Evolutionary conservation across 2,797 vertebrate genomes (phyloP), one percentile per base, ranked within the genome.

Genomic region (Periophthalmus magnuspinnatus): DNA sequence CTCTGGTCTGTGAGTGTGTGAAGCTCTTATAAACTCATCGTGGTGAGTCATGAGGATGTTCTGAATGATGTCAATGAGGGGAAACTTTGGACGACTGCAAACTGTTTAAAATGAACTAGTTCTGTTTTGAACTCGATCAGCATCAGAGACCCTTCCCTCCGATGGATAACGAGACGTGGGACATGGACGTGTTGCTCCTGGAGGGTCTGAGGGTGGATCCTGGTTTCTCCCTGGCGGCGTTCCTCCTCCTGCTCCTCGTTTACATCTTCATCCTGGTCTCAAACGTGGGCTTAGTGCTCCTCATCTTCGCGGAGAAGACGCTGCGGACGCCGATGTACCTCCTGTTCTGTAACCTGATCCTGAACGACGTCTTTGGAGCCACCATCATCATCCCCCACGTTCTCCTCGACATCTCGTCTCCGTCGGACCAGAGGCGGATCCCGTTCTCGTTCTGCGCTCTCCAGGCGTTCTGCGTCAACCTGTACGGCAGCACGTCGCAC

Each of bases 311-410:
- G 11, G 79, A 86, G n/a, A 74, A 62, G 61, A 81, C 72, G 59
- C 91, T 95, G 2, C 93, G 92, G 0, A 81, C 94, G 69, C 93
- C 95, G 28, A 94, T 92, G 91, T 90, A 93, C 58, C 83, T 92
- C 8, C 91, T 95, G 28, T 90, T 94, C 0, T 91, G 90, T 2
- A 93, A 94, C 86, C 86, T 95, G 56, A 87, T 93, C 0, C 2
- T 92, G 0, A 82, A 87, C 0, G 93, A 95, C 64, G 78, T 93
- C 2, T 50, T 93, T 22, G 92, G 93, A 92, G 72, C 91, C 93
- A 67, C 94, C 1, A 0, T 85, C 0, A 77, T 93, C 0, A 72
- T 94, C 67, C 86, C 90, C 5, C 86, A 90, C 0, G 71, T 94
- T 66, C 63, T 95, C 75, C 83, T 84, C 0, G 88, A 94, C 24